Evolutionary conservation across 2,113 vertebrate genomes (phyloP).

Genomic region (Chitala chitala): DNA sequence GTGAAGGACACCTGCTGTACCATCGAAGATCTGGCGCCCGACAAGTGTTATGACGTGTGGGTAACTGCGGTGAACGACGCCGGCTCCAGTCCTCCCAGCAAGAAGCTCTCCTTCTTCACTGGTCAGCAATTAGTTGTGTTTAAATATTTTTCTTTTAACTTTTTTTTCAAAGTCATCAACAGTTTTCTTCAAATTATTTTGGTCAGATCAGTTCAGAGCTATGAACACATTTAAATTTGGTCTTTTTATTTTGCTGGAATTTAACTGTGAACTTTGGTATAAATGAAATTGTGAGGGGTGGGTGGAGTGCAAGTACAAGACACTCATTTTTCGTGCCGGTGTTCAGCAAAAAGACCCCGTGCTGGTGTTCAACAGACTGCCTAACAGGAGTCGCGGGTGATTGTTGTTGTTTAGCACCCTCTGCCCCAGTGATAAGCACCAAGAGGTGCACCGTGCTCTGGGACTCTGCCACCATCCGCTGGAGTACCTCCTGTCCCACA

Average conservation of each 20-base stretch:
- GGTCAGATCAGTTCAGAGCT: not conserved
- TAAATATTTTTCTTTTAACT: not conserved
- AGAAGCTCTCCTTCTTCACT: conserved; percentile 79
- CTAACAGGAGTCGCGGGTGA: too few species aligned
- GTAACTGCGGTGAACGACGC: conserved; percentile 92
- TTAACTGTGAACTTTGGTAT: too few species aligned
- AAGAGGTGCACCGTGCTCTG: conserved; percentile 79
- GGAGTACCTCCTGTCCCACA: conserved; percentile 50
- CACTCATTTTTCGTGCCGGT: too few species aligned
- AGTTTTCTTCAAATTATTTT: not conserved
- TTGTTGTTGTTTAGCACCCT: conserved; percentile 67
- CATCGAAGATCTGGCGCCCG: conserved; percentile 86
- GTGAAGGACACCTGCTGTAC: conserved; percentile 92
- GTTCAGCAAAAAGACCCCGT: too few species aligned
- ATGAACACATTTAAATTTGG: too few species aligned
- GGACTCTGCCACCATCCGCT: conserved; percentile 78
- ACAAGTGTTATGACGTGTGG: conserved; percentile 85
- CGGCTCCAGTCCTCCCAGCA: conserved; percentile 88
- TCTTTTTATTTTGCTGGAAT: too few species aligned
- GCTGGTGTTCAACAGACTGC: too few species aligned
- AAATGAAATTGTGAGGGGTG: too few species aligned
- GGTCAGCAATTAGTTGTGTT: conserved; percentile 59
- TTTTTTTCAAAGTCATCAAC: not conserved
- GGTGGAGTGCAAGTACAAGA: too few species aligned
- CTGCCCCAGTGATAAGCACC: conserved; percentile 70